phyloP scores from a whole-genome alignment of 1,140 invertebrate species.

The Brachionus plicatilis region DNA sequence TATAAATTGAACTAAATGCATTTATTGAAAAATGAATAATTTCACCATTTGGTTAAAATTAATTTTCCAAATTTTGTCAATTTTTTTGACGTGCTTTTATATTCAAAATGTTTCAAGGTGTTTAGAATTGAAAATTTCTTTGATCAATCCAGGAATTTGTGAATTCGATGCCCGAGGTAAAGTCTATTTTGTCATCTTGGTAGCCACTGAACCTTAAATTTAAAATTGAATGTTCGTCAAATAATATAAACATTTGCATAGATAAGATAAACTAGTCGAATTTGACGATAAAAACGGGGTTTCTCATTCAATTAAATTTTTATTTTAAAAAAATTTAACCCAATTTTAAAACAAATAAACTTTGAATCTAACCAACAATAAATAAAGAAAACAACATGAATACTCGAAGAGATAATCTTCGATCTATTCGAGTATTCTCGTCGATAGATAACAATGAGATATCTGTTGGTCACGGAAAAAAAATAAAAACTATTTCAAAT shows the following conservation, averaged over 20 bases:
- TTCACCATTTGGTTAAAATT: background rate
- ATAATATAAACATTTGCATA: background rate
- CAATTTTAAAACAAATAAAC: conserved; percentile 23
- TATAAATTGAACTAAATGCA: background rate
- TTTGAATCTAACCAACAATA: background rate
- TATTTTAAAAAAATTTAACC: conserved; percentile 3
- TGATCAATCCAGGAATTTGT: background rate
- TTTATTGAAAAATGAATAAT: too few relatives aligned
- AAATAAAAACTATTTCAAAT: background rate
- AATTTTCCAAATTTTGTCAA: background rate
- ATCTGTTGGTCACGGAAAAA: background rate
- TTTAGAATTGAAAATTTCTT: background rate
- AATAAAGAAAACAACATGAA: background rate
- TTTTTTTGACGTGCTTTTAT: background rate
- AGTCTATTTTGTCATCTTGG: background rate
- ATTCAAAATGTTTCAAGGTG: background rate
- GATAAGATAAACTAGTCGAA: background rate
- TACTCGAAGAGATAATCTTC: conserved; percentile 14
- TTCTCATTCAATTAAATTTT: conserved; percentile 3
- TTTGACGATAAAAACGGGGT: background rate
- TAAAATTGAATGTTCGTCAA: background rate
- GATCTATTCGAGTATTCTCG: background rate
- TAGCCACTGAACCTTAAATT: background rate
- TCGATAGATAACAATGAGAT: background rate
- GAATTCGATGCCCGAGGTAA: background rate